phyloP scores from a whole-genome alignment of 1,140 invertebrate species.

The Drosophila mauritiana region DNA sequence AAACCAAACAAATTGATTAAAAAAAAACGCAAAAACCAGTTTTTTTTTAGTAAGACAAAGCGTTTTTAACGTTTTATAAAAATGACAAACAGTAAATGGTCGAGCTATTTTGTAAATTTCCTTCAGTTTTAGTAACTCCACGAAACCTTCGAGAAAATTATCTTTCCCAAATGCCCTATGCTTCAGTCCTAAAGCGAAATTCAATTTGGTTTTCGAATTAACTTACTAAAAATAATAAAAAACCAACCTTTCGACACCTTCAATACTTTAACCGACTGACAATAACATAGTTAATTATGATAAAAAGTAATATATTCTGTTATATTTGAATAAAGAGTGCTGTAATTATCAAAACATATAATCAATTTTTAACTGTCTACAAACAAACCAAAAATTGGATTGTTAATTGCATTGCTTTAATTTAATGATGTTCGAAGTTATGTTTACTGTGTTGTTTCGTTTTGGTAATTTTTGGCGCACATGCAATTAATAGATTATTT shows the following conservation, averaged over 20 bases:
- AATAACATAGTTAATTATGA: constrained; percentile 10
- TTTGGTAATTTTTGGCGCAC: constrained; percentile 19
- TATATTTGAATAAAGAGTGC: constrained; percentile 19
- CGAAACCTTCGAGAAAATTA: too few species aligned
- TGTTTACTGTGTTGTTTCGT: constrained; percentile 1
- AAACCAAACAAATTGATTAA: too few species aligned
- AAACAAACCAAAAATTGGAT: constrained; percentile 6
- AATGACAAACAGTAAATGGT: too few species aligned
- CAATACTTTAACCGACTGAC: background rate
- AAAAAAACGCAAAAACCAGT: too few species aligned
- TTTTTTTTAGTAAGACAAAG: too few species aligned
- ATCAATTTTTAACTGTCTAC: constrained; percentile 10
- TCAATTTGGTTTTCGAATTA: too few species aligned
- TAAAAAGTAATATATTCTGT: constrained; percentile 17
- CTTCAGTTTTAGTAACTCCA: too few species aligned
- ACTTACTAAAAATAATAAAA: background rate
- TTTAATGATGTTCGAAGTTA: background rate
- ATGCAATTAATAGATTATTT: constrained; percentile 17
- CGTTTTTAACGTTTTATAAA: too few species aligned
- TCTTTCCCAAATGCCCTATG: too few species aligned
- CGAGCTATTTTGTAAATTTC: too few species aligned
- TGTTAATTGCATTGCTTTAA: constrained; percentile 10
- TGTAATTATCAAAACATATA: constrained; percentile 16
- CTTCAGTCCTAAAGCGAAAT: too few species aligned
- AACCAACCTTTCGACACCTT: background rate